These are phyloP conservation scores for Eolophus roseicapilla DNA, from an alignment of 2,113 vertebrate species.

Conservation along the genomic window DNA sequence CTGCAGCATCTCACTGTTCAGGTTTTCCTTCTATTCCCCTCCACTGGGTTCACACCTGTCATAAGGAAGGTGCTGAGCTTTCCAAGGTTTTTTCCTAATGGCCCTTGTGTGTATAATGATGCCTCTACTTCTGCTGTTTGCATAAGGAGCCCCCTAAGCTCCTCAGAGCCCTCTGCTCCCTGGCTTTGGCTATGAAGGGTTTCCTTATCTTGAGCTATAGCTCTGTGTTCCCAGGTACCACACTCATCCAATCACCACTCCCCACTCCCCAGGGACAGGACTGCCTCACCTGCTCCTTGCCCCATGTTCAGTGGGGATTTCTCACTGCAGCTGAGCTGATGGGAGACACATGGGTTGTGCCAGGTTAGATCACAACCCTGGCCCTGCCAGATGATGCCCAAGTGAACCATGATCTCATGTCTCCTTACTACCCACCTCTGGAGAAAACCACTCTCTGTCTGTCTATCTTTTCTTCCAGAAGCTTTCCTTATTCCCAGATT, in stretches of 20 bases:
- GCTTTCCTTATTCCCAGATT: background rate
- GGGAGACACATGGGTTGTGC: accelerated
- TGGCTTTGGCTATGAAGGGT: background rate
- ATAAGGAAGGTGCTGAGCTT: background rate
- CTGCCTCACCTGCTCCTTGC: background rate
- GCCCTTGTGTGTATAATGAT: accelerated
- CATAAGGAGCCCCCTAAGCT: background rate
- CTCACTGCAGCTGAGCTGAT: background rate
- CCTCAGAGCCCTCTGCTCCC: background rate
- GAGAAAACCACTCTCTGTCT: background rate
- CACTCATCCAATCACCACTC: background rate
- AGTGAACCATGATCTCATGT: background rate
- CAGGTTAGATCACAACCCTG: background rate
- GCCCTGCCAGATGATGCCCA: background rate
- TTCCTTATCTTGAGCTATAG: accelerated
- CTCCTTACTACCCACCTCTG: background rate
- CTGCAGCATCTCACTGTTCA: accelerated
- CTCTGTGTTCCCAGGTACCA: background rate
- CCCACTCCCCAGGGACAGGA: no score
- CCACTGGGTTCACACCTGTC: background rate
- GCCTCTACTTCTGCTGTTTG: background rate
- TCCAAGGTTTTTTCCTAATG: accelerated
- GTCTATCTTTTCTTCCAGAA: background rate
- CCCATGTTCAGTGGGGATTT: accelerated
- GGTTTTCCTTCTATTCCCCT: background rate